These are phyloP conservation scores for Myopa tessellatipennis DNA, from an alignment of 2,888 invertebrate genomes.

Conservation along the genomic window DNA sequence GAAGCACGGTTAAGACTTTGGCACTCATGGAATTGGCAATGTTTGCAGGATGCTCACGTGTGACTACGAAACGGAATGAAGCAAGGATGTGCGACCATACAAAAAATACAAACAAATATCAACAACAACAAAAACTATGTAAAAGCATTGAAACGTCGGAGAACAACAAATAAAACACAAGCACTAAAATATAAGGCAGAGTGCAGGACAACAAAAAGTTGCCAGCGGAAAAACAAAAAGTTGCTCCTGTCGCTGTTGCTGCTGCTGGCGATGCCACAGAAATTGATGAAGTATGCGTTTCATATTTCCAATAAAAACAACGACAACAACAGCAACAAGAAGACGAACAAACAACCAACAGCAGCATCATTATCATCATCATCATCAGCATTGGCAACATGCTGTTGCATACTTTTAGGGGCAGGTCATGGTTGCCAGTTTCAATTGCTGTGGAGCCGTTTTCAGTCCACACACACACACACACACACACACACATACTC, in stretches of 20 bases:
- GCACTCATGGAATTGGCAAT: constrained; percentile 26
- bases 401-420: constrained; percentile 8
- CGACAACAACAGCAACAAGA: constrained; percentile 6
- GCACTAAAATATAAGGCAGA: neutral
- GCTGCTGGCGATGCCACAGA: constrained; percentile 36
- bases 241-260: neutral
- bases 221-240: neutral
- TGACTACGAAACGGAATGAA: constrained; percentile 14
- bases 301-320: constrained; percentile 46
- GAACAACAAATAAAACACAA: neutral
- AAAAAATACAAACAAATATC: neutral
- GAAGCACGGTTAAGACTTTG: constrained; percentile 32
- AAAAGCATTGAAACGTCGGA: neutral
- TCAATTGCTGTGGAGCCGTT: constrained; percentile 1
- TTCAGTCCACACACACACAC: neutral
- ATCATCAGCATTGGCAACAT: neutral
- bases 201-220: constrained; percentile 8
- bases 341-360: constrained; percentile 1
- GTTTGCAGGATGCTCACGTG: constrained; percentile 27
- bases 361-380: neutral
- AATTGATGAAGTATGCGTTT: constrained; percentile 50
- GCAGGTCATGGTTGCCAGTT: constrained; percentile 8
- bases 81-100: neutral
- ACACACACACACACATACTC: neutral
- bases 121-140: constrained; percentile 1